Evolutionary conservation across 1,140 invertebrate species (phyloP).

Genomic region (Ganaspis sp.): DNA sequence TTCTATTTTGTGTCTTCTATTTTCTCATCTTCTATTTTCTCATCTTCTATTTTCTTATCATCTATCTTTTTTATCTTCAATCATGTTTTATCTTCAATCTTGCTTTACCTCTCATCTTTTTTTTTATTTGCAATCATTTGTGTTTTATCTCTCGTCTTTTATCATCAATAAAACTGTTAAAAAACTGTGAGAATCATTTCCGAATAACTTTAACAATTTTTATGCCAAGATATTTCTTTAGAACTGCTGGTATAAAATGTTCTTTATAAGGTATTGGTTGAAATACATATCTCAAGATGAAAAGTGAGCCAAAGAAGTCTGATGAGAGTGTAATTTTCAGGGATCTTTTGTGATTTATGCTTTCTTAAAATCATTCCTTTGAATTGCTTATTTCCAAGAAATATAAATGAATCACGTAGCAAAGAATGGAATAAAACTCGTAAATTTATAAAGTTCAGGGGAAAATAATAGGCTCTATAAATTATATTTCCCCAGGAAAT

Average conservation of each 20-base stretch:
- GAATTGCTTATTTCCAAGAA: constrained; percentile 19
- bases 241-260: constrained; percentile 5
- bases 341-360: constrained; percentile 15
- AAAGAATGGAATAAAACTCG: constrained; percentile 3
- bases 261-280: background rate
- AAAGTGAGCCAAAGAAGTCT: background rate
- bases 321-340: constrained; percentile 20
- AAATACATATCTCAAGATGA: background rate
- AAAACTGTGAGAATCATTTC: background rate
- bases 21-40: too few relatives aligned
- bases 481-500: background rate
- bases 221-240: background rate
- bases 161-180: too few relatives aligned
- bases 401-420: constrained; percentile 6
- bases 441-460: constrained; percentile 8
- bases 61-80: too few relatives aligned
- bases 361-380: constrained; percentile 6
- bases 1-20: too few relatives aligned
- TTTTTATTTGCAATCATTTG: too few relatives aligned
- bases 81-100: too few relatives aligned
- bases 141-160: too few relatives aligned
- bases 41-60: too few relatives aligned
- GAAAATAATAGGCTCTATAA: background rate
- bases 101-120: too few relatives aligned
- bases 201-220: background rate